Evolutionary conservation across 2,888 invertebrate species (phyloP).

Genomic region (Cylloceria caligata): DNA sequence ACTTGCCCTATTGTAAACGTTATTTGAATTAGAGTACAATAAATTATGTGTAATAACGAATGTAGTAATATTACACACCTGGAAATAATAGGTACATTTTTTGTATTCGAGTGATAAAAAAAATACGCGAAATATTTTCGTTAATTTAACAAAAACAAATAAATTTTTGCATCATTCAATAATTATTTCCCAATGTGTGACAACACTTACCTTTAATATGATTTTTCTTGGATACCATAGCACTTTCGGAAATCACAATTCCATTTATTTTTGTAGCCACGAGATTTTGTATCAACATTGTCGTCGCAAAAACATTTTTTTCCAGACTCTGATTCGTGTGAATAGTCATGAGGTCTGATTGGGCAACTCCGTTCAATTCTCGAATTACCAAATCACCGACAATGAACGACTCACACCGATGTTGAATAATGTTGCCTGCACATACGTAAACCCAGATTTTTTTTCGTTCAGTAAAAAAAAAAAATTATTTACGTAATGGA

Average conservation of each 20-base stretch:
- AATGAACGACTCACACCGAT: not conserved
- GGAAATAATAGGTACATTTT: no score
- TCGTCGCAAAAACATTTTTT: conserved; percentile 66
- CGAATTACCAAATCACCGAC: conserved; percentile 33
- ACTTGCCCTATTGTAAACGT: conserved; percentile 72
- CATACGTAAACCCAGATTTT: no score
- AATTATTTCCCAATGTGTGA: not conserved
- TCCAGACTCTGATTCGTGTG: conserved; percentile 74
- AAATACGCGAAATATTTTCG: no score
- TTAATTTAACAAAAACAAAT: no score
- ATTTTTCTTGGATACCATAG: conserved; percentile 76
- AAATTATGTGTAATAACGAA: no score
- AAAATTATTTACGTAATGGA: not conserved
- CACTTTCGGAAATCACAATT: conserved; percentile 73
- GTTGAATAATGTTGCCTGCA: conserved; percentile 53
- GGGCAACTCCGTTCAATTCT: conserved; percentile 72
- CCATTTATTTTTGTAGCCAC: conserved; percentile 74
- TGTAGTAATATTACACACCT: no score
- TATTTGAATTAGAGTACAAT: not conserved
- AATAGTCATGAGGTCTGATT: conserved; percentile 72
- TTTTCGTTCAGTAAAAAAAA: no score
- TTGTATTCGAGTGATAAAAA: no score
- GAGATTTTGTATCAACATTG: conserved; percentile 71
- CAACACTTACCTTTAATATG: conserved; percentile 74
- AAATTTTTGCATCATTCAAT: not conserved